phyloP scores from a whole-genome alignment of 2,113 vertebrate species.

The Gymnogyps californianus region DNA sequence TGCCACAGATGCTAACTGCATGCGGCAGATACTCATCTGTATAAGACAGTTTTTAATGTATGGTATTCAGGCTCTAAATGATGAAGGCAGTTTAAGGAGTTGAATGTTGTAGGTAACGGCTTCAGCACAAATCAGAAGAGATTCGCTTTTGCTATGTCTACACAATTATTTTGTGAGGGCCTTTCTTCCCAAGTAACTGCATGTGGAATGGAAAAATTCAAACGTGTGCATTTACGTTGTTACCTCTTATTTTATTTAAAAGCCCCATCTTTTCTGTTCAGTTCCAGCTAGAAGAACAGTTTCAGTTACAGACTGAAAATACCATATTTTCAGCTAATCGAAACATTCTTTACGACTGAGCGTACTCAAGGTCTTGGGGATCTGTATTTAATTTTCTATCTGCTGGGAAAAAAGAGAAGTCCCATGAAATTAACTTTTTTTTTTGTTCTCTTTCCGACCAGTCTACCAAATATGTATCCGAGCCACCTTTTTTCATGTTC shows the following conservation, averaged over 20 bases:
- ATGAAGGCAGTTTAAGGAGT: not conserved
- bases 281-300: not conserved
- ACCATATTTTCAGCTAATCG: not conserved
- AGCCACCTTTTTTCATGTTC: not conserved
- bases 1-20: too few relatives aligned
- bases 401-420: not conserved
- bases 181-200: not conserved
- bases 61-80: not conserved
- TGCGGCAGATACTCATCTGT: not conserved
- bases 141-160: not conserved
- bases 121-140: not conserved
- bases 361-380: not conserved
- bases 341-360: not conserved
- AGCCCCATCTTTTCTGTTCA: not conserved
- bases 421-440: not conserved
- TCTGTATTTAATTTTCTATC: not conserved
- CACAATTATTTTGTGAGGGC: not conserved
- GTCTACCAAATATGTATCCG: accelerated
- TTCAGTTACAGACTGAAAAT: not conserved
- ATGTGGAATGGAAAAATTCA: not conserved
- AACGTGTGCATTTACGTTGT: not conserved
- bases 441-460: not conserved
- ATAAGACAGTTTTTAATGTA: not conserved
- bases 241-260: not conserved
- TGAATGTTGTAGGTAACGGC: not conserved